Conservation (phyloP, 2,888 invertebrate genomes). For the Oegoconia quadripuncta region DNA sequence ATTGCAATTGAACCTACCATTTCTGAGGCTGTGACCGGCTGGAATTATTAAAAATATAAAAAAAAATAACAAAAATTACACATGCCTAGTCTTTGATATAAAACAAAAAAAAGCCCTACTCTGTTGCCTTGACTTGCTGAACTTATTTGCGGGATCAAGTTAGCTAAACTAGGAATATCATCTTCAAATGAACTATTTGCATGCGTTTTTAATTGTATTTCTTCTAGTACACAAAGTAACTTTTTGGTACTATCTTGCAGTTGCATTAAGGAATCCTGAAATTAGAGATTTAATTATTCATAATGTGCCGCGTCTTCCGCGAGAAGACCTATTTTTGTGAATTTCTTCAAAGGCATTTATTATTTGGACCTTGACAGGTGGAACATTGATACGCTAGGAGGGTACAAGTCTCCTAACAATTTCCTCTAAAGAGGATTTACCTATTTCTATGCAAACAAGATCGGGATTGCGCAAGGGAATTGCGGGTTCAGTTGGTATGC, state of each 20-base stretch:
- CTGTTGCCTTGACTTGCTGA: background rate
- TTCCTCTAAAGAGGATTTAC: no score
- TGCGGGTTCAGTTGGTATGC: no score
- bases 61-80: background rate
- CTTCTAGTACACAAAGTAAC: slow-evolving; percentile 48
- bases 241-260: slow-evolving; percentile 59
- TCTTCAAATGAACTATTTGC: slow-evolving; percentile 22
- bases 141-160: slow-evolving; percentile 18
- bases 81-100: background rate
- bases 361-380: background rate
- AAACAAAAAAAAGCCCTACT: background rate
- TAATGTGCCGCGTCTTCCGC: no score
- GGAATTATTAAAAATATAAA: slow-evolving; percentile 12
- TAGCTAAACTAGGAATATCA: slow-evolving; percentile 18
- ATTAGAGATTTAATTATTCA: background rate
- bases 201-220: slow-evolving; percentile 49
- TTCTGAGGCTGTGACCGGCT: slow-evolving; percentile 26
- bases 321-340: no score
- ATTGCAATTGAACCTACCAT: slow-evolving; percentile 26
- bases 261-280: slow-evolving; percentile 44
- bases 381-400: no score
- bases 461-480: no score
- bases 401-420: no score
- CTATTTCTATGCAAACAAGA: no score
- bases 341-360: background rate